Evolutionary conservation across 1,140 invertebrate species (phyloP).

Genomic region (Zaprionus nigranus): DNA sequence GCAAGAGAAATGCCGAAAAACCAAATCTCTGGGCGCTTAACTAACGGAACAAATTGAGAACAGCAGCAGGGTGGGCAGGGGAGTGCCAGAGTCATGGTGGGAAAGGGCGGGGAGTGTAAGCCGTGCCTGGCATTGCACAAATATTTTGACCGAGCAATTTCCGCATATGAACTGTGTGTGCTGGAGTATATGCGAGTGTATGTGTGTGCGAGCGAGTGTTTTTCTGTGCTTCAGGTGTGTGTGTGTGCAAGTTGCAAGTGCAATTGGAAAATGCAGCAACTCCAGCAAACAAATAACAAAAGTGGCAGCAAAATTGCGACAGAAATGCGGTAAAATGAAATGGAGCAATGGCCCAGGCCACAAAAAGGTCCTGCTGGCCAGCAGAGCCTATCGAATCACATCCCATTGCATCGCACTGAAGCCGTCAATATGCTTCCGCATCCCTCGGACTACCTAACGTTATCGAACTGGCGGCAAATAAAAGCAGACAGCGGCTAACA

Average conservation of each 20-base stretch:
- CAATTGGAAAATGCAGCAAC: constrained; percentile 62
- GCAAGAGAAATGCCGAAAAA: constrained; percentile 36
- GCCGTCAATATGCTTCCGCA: constrained; percentile 59
- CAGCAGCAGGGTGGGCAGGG: background rate
- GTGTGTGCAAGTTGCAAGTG: constrained; percentile 46
- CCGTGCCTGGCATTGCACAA: constrained; percentile 51
- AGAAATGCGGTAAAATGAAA: constrained; percentile 71
- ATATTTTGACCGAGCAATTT: constrained; percentile 71
- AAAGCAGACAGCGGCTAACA: constrained; percentile 34
- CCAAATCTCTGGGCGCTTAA: constrained; percentile 59
- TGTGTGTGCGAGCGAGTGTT: too few relatives aligned
- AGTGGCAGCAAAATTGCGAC: constrained; percentile 59
- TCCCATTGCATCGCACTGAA: background rate
- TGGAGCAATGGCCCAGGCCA: constrained; percentile 39
- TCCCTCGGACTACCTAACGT: constrained; percentile 10
- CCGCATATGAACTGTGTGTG: constrained; percentile 51
- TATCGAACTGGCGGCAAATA: constrained; percentile 63
- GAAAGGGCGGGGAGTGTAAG: constrained; percentile 18
- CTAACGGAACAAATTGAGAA: constrained; percentile 45
- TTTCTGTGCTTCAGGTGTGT: too few relatives aligned
- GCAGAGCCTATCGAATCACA: constrained; percentile 3
- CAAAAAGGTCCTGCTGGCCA: constrained; percentile 4
- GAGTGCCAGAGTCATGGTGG: background rate
- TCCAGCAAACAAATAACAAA: constrained; percentile 35
- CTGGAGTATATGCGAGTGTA: background rate